phyloP scores from a whole-genome alignment of 1,140 invertebrate genomes.

The Pachypsylla venusta region DNA sequence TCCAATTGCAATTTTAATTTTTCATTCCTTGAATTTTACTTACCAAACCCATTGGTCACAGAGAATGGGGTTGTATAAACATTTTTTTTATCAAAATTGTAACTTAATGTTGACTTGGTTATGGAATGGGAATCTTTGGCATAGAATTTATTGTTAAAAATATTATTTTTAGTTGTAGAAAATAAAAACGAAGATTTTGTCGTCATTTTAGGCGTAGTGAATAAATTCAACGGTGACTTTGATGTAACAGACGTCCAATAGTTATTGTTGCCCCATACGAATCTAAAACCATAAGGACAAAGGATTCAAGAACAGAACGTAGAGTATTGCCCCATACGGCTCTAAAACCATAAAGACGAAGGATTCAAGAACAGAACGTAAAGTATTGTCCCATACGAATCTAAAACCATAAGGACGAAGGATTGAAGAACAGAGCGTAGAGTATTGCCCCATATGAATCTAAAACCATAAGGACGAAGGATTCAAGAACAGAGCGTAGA shows the following conservation, averaged over 20 bases:
- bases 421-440: no score
- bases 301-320: no score
- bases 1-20: no score
- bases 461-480: no score
- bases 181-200: neutral
- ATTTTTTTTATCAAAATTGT: neutral
- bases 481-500: no score
- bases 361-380: no score
- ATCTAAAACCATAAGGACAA: no score
- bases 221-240: neutral
- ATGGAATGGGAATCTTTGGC: slow-evolving; percentile 11
- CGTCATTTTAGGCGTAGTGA: neutral
- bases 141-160: neutral
- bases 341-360: no score
- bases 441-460: neutral
- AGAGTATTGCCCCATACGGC: neutral
- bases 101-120: neutral
- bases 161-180: neutral
- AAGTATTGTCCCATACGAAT: neutral
- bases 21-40: no score
- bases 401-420: no score
- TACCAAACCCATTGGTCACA: neutral
- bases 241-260: neutral
- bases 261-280: neutral
- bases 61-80: neutral